Base-by-base conservation (phyloP, 2,888 invertebrate genomes). In the Stegana nigrithorax region DNA sequence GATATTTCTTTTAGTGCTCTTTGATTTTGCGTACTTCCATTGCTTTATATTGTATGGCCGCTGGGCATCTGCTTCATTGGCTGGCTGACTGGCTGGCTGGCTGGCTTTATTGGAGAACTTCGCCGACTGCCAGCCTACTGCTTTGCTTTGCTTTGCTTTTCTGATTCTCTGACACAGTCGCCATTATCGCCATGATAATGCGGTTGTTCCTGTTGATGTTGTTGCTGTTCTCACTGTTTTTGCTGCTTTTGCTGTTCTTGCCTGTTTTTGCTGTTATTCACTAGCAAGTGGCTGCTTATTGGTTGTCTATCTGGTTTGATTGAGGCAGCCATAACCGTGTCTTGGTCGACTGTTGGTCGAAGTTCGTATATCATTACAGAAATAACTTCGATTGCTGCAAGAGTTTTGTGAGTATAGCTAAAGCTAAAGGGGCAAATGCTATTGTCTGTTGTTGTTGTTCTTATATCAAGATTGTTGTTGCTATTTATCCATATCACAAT, bases 361-460 rank as follows among this genome's bases (percentile, higher is more conserved):
- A 73, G 76, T 78, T 74, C 75, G 80, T 80, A 80, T 77, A 80
- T 77, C 80, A 78, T 78, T 78, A 75, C 78, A 77, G 80, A 80
- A 78, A 78, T 78, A 78, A 80, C 78, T 75, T 25, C 26, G 27
- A 57, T 32, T 36, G 39, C 36, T 23, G 23, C 50, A 23, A 45
- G 17, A 23, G 45, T 47, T 47, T 45, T 6, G 45, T 19, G 45
- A 45, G 45, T 21, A 3, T 6, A 47, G 12, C n/a, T 17, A 23
- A 23, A 21, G 47, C 25, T 17, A 10, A 45, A 45, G 21, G 23
- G 25, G 19, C 47, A 23, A 47, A n/a, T 47, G 47, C 32, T 32
- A 27, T 59, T 59, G 59, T 59, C 45, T 45, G 14, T 59, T 59
- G 45, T 45, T 59, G 47, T 27, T 44, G 44, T 58, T 21, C 8